Evolutionary conservation across 2,797 vertebrate genomes (phyloP).

Genomic region (Echiichthys vipera): DNA sequence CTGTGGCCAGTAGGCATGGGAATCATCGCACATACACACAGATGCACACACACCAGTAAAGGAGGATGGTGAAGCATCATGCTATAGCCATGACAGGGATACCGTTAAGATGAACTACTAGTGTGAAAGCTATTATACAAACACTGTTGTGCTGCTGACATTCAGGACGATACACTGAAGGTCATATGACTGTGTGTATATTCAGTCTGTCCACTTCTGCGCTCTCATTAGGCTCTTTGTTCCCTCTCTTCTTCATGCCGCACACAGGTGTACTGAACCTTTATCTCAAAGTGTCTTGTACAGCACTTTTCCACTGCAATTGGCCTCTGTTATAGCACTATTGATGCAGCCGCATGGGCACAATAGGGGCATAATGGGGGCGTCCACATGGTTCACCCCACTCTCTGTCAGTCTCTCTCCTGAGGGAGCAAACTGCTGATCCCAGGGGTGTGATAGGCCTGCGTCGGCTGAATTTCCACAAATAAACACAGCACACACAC

Average conservation of each 20-base stretch:
- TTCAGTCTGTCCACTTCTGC: constrained; percentile 12
- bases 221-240: constrained; percentile 49
- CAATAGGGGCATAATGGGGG: constrained; percentile 76
- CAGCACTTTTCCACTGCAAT: constrained; percentile 78
- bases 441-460: constrained; percentile 73
- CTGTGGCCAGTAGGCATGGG: constrained; percentile 26
- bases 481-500: constrained; percentile 67
- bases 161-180: not conserved
- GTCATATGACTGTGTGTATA: constrained; percentile 18
- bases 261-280: constrained; percentile 56
- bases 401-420: constrained; percentile 64
- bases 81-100: constrained; percentile 25
- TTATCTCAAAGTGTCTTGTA: constrained; percentile 76
- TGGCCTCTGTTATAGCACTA: constrained; percentile 58
- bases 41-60: constrained; percentile 12
- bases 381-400: constrained; percentile 66
- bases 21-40: constrained; percentile 16
- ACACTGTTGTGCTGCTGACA: constrained; percentile 35
- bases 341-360: constrained; percentile 72
- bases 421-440: constrained; percentile 84
- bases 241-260: constrained; percentile 43
- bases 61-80: constrained; percentile 28
- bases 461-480: constrained; percentile 76
- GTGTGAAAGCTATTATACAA: not conserved
- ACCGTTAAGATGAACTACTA: constrained; percentile 5